These are phyloP conservation scores for Odontamblyopus lacepedii DNA, from an alignment of 2,797 vertebrate genomes.

Conservation along the genomic window DNA sequence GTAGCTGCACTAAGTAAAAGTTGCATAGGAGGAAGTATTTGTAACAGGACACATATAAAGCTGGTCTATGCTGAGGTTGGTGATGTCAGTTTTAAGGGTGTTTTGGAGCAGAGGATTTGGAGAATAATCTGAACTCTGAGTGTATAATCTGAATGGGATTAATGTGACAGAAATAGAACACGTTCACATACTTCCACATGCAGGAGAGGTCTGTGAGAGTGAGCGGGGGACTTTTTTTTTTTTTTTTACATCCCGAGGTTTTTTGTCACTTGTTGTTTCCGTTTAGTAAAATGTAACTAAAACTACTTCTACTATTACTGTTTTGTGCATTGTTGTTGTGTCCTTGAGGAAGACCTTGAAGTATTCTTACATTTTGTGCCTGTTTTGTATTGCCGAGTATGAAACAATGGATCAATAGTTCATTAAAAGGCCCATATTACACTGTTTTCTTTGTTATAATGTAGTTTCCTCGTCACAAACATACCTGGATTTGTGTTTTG, in stretches of 20 bases:
- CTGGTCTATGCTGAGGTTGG: neutral
- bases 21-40: neutral
- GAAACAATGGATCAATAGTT: too few species aligned
- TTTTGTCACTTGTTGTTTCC: neutral
- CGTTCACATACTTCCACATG: conserved; percentile 8
- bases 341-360: too few species aligned
- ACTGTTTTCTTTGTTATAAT: too few species aligned
- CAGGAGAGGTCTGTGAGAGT: neutral
- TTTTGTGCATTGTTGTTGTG: neutral
- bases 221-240: neutral
- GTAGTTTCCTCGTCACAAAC: too few species aligned
- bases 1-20: neutral
- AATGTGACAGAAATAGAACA: conserved; percentile 52
- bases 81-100: conserved; percentile 13
- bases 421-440: too few species aligned
- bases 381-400: too few species aligned
- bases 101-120: conserved; percentile 45
- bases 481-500: too few species aligned
- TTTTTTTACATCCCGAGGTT: neutral
- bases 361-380: too few species aligned
- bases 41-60: neutral
- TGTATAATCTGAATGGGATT: conserved; percentile 48
- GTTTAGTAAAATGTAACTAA: neutral
- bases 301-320: neutral
- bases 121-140: conserved; percentile 38